Percentiles rank a stretch among this genome's conserved stretches.
Conservation (phyloP, 2,797 vertebrate genomes). For the Valencia hispanica region DNA sequence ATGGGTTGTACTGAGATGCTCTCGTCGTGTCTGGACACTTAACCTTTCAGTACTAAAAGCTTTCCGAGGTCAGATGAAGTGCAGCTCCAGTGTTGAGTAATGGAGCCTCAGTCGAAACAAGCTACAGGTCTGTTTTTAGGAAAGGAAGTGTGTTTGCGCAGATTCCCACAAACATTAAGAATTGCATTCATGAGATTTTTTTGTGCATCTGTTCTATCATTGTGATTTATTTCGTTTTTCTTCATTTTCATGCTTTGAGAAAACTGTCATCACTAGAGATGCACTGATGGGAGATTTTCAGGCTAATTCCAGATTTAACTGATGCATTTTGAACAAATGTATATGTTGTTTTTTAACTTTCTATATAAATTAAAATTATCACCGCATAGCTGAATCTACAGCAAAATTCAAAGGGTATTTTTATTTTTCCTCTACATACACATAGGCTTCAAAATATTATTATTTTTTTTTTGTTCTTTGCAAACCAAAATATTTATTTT, state of each 20-base stretch:
- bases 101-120: conserved; percentile 76
- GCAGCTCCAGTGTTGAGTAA: conserved; percentile 71
- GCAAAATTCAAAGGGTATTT: too few relatives aligned
- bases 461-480: too few relatives aligned
- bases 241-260: not conserved
- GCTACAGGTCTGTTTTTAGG: conserved; percentile 63
- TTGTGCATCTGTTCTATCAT: conserved; percentile 6
- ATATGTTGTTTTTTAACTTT: not conserved
- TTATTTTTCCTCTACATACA: too few relatives aligned
- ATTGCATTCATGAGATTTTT: not conserved
- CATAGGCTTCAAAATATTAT: too few relatives aligned
- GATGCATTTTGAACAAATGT: too few relatives aligned
- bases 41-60: conserved; percentile 80
- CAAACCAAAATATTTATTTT: not conserved
- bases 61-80: conserved; percentile 74
- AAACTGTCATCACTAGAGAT: not conserved
- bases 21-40: conserved; percentile 75
- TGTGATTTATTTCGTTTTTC: not conserved
- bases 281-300: not conserved
- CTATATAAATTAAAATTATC: not conserved
- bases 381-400: too few relatives aligned
- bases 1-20: conserved; percentile 57
- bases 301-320: not conserved
- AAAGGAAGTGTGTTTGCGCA: conserved; percentile 51
- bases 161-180: conserved; percentile 26